Evolutionary conservation across 1,140 invertebrate genomes (phyloP), one percentile per base, ranked within the genome.

Genomic region (Dendrolimus kikuchii): DNA sequence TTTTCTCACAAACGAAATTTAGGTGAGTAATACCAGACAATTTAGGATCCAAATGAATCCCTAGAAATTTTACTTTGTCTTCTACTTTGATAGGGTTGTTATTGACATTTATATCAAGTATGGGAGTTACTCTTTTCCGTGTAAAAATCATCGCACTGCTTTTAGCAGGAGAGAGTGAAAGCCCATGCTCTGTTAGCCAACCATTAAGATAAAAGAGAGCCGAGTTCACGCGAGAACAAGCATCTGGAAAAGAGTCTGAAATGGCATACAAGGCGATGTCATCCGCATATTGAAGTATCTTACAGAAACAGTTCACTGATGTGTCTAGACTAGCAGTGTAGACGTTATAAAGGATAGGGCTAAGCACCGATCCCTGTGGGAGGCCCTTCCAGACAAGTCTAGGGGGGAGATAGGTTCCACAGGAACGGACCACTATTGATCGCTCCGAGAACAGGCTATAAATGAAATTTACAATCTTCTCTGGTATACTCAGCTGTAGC

Each of bases 401-500:
- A 42, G 41, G 41, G 6, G 41, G n/a, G 41, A 42, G n/a, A n/a
- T 7, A n/a, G 41, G 41, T 42, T 42, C n/a, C n/a, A n/a, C 6
- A 42, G 23, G 23, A 7, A 42, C 41, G n/a, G 6, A 48, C 36
- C 5, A 38, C 5, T 7, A 48, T 38, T 5, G 10, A 37, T 5
- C 46, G 10, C 6, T 37, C 46, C 46, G 38, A 38, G 46, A 46
- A 23, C 23, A 23, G 1, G 23, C 23, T 23, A 3, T 2, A 23
- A 23, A 23, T 23, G 3, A 23, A 23, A 45, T 48, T 23, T 10
- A 43, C 39, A 40, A 53, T 23, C 40, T 9, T 59, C 39, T n/a
- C 44, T 7, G 57, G 51, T 23, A 54, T 43, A 41, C 48, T 53
- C 52, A 59, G 38, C 7, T 50, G 46, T n/a, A 8, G 40, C 39